Conservation (phyloP, 2,888 invertebrate species). For the Sarcophaga subvicina region DNA sequence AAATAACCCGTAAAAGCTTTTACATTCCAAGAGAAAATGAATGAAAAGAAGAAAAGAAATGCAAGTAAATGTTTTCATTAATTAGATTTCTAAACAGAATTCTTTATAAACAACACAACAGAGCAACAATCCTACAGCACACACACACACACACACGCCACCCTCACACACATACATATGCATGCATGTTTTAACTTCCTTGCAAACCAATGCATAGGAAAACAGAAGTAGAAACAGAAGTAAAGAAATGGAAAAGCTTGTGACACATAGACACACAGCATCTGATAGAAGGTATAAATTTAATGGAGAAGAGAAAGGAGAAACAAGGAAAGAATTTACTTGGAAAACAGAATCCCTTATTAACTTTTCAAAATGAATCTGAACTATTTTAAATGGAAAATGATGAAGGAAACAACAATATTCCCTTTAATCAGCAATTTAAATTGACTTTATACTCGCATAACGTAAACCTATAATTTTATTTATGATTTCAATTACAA, state of each 20-base stretch:
- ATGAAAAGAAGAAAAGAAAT: constrained; percentile 32
- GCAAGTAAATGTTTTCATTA: constrained; percentile 54
- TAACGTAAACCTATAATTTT: too few species aligned
- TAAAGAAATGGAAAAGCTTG: not conserved
- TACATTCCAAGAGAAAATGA: constrained; percentile 27
- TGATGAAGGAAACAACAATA: too few species aligned
- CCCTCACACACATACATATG: too few species aligned
- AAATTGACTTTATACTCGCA: too few species aligned
- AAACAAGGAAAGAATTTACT: not conserved
- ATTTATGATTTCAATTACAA: too few species aligned
- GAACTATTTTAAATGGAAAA: too few species aligned
- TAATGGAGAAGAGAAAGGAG: not conserved
- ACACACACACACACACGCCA: not conserved
- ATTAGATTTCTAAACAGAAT: constrained; percentile 58
- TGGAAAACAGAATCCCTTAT: too few species aligned
- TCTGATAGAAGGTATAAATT: constrained; percentile 9
- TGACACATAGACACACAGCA: not conserved
- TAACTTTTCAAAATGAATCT: too few species aligned
- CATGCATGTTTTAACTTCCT: too few species aligned
- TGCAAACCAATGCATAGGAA: too few species aligned
- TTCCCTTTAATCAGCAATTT: too few species aligned
- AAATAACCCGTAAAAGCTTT: constrained; percentile 46
- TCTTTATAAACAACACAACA: not conserved
- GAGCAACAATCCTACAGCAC: not conserved
- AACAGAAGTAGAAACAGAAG: too few species aligned